Percentiles rank a stretch among this genome's conserved stretches.
Evolutionary conservation across 92 coral and sea anemone genomes (phyloP).

Genomic region (Paragorgia papillata): DNA sequence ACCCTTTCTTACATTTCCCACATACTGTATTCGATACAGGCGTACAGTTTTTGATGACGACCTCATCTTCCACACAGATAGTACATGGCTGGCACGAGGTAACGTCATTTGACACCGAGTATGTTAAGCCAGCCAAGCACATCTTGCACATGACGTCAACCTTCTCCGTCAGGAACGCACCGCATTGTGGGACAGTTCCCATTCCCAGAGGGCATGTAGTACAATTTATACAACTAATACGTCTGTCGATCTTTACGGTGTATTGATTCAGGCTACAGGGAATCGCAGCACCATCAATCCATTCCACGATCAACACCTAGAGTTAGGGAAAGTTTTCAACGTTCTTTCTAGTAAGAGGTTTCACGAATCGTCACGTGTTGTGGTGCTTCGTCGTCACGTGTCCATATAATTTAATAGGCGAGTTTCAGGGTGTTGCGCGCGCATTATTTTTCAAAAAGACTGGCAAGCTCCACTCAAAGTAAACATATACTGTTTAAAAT

Average conservation of each 20-base stretch:
- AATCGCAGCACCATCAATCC: neutral
- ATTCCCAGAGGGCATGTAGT: slow-evolving; percentile 59
- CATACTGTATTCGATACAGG: slow-evolving; percentile 60
- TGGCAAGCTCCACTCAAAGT: too few species aligned
- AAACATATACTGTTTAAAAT: too few species aligned
- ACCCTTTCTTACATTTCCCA: slow-evolving; percentile 76
- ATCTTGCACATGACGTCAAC: slow-evolving; percentile 46
- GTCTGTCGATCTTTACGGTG: slow-evolving; percentile 31
- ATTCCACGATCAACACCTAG: neutral
- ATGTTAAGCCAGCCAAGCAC: slow-evolving; percentile 57
- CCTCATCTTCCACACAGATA: slow-evolving; percentile 64
- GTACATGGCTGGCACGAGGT: slow-evolving; percentile 72
- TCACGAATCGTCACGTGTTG: too few species aligned
- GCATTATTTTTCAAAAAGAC: too few species aligned
- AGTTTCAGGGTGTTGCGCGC: too few species aligned
- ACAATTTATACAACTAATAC: slow-evolving; percentile 55
- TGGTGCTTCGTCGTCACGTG: too few species aligned
- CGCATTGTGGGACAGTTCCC: slow-evolving; percentile 74
- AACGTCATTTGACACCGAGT: slow-evolving; percentile 56
- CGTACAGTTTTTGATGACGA: slow-evolving; percentile 59
- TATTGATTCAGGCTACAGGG: slow-evolving; percentile 60
- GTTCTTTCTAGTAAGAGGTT: too few species aligned
- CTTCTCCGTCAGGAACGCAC: slow-evolving; percentile 58
- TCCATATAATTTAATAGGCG: too few species aligned
- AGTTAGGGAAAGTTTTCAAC: too few species aligned